Evolutionary conservation across 2,113 vertebrate species (phyloP).

Genomic region (Zingel zingel): DNA sequence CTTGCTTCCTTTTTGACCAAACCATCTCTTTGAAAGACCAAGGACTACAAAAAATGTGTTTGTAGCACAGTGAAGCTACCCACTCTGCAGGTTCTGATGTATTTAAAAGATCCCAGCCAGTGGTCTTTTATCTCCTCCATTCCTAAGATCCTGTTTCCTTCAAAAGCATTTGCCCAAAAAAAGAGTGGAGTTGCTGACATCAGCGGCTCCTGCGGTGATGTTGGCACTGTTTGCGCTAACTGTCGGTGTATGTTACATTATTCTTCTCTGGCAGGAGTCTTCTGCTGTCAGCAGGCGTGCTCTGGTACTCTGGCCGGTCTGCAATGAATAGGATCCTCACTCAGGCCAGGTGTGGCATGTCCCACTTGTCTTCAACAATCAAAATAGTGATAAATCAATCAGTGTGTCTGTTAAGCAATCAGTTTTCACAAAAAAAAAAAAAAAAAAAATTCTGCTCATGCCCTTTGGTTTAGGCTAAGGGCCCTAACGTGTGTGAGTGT

Average conservation of each 20-base stretch:
- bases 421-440: conserved; percentile 3
- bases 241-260: conserved; percentile 51
- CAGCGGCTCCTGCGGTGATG: conserved; percentile 45
- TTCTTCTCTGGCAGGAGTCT: conserved; percentile 42
- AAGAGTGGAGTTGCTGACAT: conserved; percentile 38
- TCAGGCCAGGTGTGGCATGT: conserved; percentile 44
- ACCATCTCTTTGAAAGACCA: conserved; percentile 40
- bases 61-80: conserved; percentile 45
- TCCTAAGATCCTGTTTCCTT: conserved; percentile 51
- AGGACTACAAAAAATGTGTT: conserved; percentile 29
- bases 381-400: conserved; percentile 65
- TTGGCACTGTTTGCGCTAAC: conserved; percentile 31
- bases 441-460: not conserved
- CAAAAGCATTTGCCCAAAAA: conserved; percentile 40
- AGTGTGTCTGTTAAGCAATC: conserved; percentile 58
- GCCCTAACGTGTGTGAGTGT: not conserved
- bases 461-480: conserved; percentile 12
- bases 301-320: conserved; percentile 23
- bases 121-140: conserved; percentile 29
- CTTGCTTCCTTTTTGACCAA: conserved; percentile 53
- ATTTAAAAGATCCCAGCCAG: conserved; percentile 15
- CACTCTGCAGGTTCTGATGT: conserved; percentile 40
- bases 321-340: conserved; percentile 38
- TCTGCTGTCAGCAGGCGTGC: conserved; percentile 48
- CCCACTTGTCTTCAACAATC: conserved; percentile 68